These are phyloP conservation scores for Pedionomus torquatus DNA, from an alignment of 2,113 vertebrate genomes.

Conservation along the genomic window DNA sequence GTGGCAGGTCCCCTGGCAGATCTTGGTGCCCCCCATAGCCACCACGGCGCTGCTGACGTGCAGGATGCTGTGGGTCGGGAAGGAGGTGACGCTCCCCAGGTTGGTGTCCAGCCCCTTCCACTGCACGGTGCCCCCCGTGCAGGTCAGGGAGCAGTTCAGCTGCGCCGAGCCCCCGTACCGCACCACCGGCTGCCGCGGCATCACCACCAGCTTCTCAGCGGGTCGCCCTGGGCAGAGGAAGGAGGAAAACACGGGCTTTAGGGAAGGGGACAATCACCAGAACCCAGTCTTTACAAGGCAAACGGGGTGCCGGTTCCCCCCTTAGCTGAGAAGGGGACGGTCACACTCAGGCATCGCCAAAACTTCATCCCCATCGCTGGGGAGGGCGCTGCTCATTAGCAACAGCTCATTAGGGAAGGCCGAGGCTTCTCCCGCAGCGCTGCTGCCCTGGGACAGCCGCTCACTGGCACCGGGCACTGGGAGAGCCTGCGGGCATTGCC, in stretches of 20 bases:
- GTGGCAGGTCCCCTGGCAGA: conserved; percentile 64
- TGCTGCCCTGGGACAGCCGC: background rate
- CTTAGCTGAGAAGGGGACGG: background rate
- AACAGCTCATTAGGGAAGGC: accelerated
- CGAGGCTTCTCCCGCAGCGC: accelerated
- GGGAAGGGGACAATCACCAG: background rate
- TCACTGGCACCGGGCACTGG: accelerated
- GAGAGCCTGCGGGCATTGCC: background rate
- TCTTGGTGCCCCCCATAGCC: background rate
- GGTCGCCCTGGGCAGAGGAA: background rate
- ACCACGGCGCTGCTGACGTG: background rate
- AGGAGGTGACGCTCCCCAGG: conserved; percentile 34
- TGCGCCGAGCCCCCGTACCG: background rate
- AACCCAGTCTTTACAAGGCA: background rate
- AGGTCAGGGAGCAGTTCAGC: conserved; percentile 72
- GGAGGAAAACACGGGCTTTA: background rate
- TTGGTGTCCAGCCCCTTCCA: conserved; percentile 78
- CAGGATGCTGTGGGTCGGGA: conserved; percentile 59
- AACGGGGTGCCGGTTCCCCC: accelerated
- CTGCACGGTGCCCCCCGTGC: background rate
- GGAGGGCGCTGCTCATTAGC: accelerated
- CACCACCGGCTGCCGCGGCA: conserved; percentile 39
- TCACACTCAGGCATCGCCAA: accelerated
- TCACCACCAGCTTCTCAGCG: background rate
- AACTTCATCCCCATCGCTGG: accelerated